Conservation (phyloP, 2,888 invertebrate species). For the Aspidapion aeneum region DNA sequence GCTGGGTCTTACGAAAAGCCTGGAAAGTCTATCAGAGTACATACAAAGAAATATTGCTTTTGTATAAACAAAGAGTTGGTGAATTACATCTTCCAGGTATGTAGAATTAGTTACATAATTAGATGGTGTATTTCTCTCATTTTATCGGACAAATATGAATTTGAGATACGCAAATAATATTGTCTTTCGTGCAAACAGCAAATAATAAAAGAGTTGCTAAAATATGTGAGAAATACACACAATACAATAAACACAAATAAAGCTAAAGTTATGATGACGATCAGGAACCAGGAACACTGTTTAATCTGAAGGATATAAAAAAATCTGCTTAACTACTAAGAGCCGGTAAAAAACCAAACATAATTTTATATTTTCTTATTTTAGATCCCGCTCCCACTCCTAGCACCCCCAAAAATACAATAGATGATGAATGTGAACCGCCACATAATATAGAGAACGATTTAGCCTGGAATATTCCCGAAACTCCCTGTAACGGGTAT, state of each 20-base stretch:
- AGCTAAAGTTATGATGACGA: no score
- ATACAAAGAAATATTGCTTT: constrained; percentile 54
- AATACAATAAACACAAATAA: no score
- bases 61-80: constrained; percentile 53
- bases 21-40: constrained; percentile 67
- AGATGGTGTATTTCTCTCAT: not conserved
- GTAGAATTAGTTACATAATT: no score
- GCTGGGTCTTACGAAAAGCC: constrained; percentile 64
- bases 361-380: constrained; percentile 11
- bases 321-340: no score
- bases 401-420: not conserved
- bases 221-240: no score
- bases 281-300: no score
- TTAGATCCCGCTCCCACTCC: constrained; percentile 15
- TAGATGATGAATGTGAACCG: not conserved
- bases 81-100: constrained; percentile 30
- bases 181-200: no score
- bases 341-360: no score
- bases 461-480: constrained; percentile 24
- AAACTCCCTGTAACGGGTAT: constrained; percentile 20
- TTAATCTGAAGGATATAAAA: no score
- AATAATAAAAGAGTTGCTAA: no score
- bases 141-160: not conserved
- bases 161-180: no score
- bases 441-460: not conserved